Evolutionary conservation across 2,113 vertebrate species (phyloP).

Genomic region (Callopanchax toddi): DNA sequence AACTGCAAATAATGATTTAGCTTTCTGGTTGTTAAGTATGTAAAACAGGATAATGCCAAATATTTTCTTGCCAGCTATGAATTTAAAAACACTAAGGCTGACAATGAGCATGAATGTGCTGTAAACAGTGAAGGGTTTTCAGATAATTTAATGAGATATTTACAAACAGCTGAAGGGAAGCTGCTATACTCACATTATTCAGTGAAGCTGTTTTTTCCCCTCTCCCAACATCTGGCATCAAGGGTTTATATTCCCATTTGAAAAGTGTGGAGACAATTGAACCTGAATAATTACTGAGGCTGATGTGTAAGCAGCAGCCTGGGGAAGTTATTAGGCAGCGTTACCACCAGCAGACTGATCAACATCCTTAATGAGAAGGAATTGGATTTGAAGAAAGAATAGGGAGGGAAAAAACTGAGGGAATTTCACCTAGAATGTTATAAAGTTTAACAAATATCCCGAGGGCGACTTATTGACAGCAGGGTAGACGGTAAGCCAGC

Average conservation of each 20-base stretch:
- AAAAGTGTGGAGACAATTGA: slow-evolving; percentile 43
- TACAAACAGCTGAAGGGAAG: slow-evolving; percentile 36
- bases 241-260: slow-evolving; percentile 38
- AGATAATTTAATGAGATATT: slow-evolving; percentile 30
- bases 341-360: slow-evolving; percentile 49
- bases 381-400: not conserved
- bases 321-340: slow-evolving; percentile 44
- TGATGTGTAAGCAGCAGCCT: slow-evolving; percentile 34
- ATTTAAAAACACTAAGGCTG: not conserved
- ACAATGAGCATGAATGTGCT: slow-evolving; percentile 3
- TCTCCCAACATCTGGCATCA: slow-evolving; percentile 29
- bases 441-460: not conserved
- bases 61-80: not conserved
- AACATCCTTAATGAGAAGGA: slow-evolving; percentile 39
- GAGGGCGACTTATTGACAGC: not conserved
- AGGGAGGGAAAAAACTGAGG: slow-evolving; percentile 1
- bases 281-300: slow-evolving; percentile 52
- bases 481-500: not conserved
- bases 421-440: slow-evolving; percentile 7
- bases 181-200: slow-evolving; percentile 15
- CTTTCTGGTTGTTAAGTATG: too few species aligned
- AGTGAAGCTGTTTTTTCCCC: slow-evolving; percentile 1
- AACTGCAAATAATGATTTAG: too few species aligned
- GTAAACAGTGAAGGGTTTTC: slow-evolving; percentile 1
- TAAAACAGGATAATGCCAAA: not conserved